phyloP scores from a whole-genome alignment of 2,797 vertebrate genomes.

The Lutjanus campechanus region DNA sequence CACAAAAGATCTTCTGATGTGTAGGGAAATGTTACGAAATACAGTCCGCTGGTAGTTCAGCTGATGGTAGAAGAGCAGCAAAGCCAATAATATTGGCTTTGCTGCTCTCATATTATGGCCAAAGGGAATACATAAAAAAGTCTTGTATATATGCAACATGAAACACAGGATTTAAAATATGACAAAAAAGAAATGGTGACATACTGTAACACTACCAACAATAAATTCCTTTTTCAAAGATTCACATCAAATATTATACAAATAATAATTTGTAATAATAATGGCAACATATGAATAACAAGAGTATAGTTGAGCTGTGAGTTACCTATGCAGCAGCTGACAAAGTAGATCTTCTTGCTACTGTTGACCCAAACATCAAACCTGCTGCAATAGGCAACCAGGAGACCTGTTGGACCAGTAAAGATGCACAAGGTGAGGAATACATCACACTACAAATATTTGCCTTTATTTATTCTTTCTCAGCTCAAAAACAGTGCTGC shows the following conservation, averaged over 20 bases:
- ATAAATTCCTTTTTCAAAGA: background rate
- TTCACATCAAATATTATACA: too few relatives aligned
- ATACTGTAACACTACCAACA: background rate
- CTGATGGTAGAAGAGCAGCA: background rate
- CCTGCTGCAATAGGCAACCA: slow-evolving; percentile 95
- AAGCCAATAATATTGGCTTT: too few relatives aligned
- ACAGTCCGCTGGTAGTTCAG: background rate
- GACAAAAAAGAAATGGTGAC: background rate
- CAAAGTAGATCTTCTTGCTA: slow-evolving; percentile 90
- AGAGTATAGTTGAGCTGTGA: background rate
- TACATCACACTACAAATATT: background rate
- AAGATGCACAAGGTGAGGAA: slow-evolving; percentile 10
- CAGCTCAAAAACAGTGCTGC: background rate
- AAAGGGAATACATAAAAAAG: background rate
- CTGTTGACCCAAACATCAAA: slow-evolving; percentile 93
- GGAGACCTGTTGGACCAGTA: slow-evolving; percentile 85
- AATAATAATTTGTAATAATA: too few relatives aligned
- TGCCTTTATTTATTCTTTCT: background rate
- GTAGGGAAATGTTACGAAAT: background rate
- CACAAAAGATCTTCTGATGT: background rate
- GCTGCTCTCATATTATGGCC: too few relatives aligned
- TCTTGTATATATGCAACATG: background rate
- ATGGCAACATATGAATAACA: background rate
- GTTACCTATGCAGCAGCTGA: slow-evolving; percentile 91
- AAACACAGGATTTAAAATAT: background rate